phyloP scores from a whole-genome alignment of 2,797 vertebrate genomes.

The Orestias chungarensis region DNA sequence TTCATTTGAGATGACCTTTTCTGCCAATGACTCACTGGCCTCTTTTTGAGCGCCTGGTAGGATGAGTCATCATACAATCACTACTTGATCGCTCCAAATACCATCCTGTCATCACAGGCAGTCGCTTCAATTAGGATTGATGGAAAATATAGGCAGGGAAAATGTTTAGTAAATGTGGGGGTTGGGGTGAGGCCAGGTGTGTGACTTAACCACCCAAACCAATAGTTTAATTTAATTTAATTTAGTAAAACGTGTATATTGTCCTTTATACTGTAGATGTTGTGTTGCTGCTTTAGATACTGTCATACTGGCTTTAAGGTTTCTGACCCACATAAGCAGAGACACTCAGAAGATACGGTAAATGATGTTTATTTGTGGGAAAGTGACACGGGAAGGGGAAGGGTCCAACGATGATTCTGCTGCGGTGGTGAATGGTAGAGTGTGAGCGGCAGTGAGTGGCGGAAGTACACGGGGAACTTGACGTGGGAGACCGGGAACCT shows the following conservation, averaged over 20 bases:
- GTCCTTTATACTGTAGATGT: background rate
- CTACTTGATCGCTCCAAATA: slow-evolving; percentile 50
- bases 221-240: background rate
- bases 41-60: slow-evolving; percentile 41
- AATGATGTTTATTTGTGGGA: no score
- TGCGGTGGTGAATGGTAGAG: no score
- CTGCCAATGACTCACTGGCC: slow-evolving; percentile 59
- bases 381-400: no score
- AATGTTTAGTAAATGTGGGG: background rate
- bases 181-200: background rate
- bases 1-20: slow-evolving; percentile 62
- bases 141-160: background rate
- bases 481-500: no score
- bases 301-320: no score
- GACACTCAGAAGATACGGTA: no score
- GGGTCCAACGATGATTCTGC: no score
- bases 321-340: no score
- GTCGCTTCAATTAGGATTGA: slow-evolving; percentile 13
- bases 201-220: background rate
- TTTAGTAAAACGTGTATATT: background rate
- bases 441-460: no score
- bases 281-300: background rate
- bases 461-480: no score
- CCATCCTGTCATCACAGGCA: slow-evolving; percentile 49
- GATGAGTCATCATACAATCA: slow-evolving; percentile 67